Conservation (phyloP, 2,113 vertebrate species). For the zebrafish (Danio rerio) region GRCz12tu NC_133192.1:22366001-22366500, state of each 20-base stretch:
- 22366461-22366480: conserved; percentile 31
- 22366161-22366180: no score
- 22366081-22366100: no score
- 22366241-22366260: background rate
- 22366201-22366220: no score
- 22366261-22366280: background rate
- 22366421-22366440: background rate
- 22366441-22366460: conserved; percentile 13
- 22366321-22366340: background rate
- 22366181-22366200: no score
- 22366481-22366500: conserved; percentile 52
- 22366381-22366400: background rate
- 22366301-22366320: background rate
- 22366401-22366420: background rate
- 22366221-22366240: no score
- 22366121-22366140: no score
- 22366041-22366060: no score
- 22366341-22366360: background rate
- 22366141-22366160: no score
- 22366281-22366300: background rate
- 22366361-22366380: background rate
- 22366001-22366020: no score
- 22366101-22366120: no score
- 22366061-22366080: no score
- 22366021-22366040: no score